phyloP scores from a whole-genome alignment of 2,797 vertebrate species.

The Heliangelus exortis region DNA sequence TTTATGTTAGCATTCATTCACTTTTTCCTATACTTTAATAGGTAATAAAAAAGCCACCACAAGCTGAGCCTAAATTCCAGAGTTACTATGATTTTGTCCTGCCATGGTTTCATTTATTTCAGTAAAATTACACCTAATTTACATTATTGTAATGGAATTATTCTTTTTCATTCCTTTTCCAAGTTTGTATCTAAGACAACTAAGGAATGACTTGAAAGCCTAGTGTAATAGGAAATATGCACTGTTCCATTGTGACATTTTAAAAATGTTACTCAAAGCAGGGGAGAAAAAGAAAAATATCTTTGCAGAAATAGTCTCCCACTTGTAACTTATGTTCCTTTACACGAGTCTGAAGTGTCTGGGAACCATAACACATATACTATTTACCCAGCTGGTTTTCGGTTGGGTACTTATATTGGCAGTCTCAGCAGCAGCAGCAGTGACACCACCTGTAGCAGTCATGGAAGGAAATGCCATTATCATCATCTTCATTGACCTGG shows the following conservation, averaged over 20 bases:
- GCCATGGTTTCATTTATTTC: neutral
- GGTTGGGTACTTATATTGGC: neutral
- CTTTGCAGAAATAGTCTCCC: neutral
- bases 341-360: neutral
- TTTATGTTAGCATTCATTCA: neutral
- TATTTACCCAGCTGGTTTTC: constrained; percentile 29
- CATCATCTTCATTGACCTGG: neutral
- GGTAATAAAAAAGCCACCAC: neutral
- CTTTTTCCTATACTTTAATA: neutral
- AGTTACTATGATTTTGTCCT: neutral
- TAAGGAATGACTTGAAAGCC: neutral
- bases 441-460: neutral
- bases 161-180: neutral
- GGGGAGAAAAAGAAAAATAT: neutral
- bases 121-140: neutral
- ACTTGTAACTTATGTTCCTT: neutral
- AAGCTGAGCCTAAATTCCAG: neutral
- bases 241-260: neutral
- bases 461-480: neutral
- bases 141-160: neutral
- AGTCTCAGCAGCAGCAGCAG: neutral
- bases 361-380: rapidly evolving
- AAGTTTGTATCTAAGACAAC: neutral
- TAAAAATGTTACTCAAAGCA: neutral
- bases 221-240: neutral